Base-by-base conservation (phyloP, 2,888 invertebrate genomes). In the Mystacides longicornis region DNA sequence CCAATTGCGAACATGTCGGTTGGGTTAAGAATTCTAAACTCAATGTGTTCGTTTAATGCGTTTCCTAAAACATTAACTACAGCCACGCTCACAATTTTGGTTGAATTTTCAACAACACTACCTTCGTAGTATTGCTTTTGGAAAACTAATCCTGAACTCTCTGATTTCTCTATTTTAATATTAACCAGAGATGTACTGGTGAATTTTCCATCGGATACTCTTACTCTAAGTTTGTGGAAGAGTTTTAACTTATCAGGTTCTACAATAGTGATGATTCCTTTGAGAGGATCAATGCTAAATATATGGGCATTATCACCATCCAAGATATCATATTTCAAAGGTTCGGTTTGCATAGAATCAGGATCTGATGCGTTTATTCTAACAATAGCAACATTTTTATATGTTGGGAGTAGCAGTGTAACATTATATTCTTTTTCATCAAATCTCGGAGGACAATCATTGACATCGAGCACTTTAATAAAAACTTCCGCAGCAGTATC, bases 361-460 rank as follows among this genome's bases (percentile, higher is more conserved):
- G 86, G 83, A 74, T 95, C 95, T 9, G 73, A 71, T 0, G 94
- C 94, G 56, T 75, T 75, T 23, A 89, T 78, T 67, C 74, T 77
- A 5, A 81, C 68, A 21, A 95, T 85, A 9, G 82, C 81, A 3
- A 94, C 87, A 66, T 87, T 86, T 63, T 81, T 79, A 67, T 88
- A 89, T 0, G 93, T 91, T 18, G 95, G 95, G 62, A 92, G 70
- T 57, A 91, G 74, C 50, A 95, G 72, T 0, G 86, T 87, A 1
- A 87, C 83, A 65, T 87, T 85, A 70, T 92, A 91, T 52, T 81
- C 73, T 14, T 80, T 67, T 56, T 81, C 79, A 7, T 80, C 72
- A 71, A 96, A 95, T 52, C 77, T 74, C 2, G 95, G 95, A n/a
- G 93, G 84, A 64, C 91, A 90, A 68, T 95, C 94, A 72, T 96